Evolutionary conservation across 2,888 invertebrate species (phyloP), one percentile per base, ranked within the genome.

Genomic region (Harmothoe impar): DNA sequence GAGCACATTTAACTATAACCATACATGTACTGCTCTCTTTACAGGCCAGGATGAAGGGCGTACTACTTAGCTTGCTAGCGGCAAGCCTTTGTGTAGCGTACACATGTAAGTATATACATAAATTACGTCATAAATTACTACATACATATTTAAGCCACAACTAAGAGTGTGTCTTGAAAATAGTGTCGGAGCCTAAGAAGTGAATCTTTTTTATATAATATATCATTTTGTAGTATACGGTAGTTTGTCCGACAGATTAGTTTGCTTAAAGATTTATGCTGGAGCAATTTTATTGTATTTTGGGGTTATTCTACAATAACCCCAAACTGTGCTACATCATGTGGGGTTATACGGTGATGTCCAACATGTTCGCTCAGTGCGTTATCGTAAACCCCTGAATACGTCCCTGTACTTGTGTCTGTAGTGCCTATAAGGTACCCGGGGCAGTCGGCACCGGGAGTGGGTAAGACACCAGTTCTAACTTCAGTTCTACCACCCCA

Each of bases 71-170:
- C 29, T 25, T 86, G 86, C 54, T 54, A 25, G 54, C 29, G 52
- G 86, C 86, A 15, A 31, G 54, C 31, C 29, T 86, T 3, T 86
- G 86, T 25, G 56, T 54, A 12, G 86, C 29, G 5, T 25, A 86
- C 86, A 54, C 86, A 29, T 54, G 86, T 86, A 86, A 86, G 86
- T 86, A 54, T 5, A 33, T 15, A n/a, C n/a, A n/a, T 15, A 10
- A 52, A 52, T 17, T 10, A 17, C 54, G 54, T 15, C 54, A 7
- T 15, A 72, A 15, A 72, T 12, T 10, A 7, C 25, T 15, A 10
- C n/a, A 15, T 12, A 23, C 23, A 23, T 25, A 7, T 10, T n/a
- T 72, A 10, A 12, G 10, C 7, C 72, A 72, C 23, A 25, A 10
- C 23, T 72, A 12, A 10, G n/a, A 25, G 25, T 72, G 29, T 25